A percentile compares a stretch with the other conserved stretches of the same genome.
These are phyloP conservation scores for Mionectes macconnelli DNA, from an alignment of 2,113 vertebrate species.

Conservation along the genomic window DNA sequence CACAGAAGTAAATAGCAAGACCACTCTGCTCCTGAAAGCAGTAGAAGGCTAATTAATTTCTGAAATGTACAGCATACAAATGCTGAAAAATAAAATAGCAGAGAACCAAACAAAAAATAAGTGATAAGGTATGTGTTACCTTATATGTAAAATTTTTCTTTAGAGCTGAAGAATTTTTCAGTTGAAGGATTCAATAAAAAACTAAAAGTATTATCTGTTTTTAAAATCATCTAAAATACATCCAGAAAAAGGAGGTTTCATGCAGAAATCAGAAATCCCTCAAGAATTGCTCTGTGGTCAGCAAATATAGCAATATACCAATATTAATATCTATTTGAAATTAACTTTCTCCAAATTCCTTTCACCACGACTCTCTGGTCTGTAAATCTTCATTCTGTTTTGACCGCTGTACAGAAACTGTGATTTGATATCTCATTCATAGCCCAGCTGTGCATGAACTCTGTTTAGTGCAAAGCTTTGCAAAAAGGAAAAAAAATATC, in stretches of 20 bases:
- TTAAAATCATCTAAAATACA: neutral
- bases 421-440: constrained; percentile 68
- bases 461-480: constrained; percentile 76
- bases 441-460: constrained; percentile 67
- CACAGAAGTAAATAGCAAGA: neutral
- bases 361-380: neutral
- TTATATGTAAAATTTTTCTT: neutral
- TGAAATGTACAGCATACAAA: neutral
- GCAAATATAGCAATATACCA: neutral
- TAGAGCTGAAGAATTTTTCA: neutral
- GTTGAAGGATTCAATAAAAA: neutral
- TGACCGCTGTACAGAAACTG: constrained; percentile 3
- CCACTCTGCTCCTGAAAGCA: neutral
- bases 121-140: neutral
- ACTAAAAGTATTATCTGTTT: neutral
- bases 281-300: neutral
- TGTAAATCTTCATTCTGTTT: constrained; percentile 21
- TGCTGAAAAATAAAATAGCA: neutral
- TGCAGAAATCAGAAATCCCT: neutral
- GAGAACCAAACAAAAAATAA: neutral
- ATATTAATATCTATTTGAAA: neutral
- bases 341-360: constrained; percentile 1
- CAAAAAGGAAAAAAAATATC: constrained; percentile 67
- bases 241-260: neutral
- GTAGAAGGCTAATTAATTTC: neutral